Base-by-base conservation (phyloP, 2,797 vertebrate species). In the Sebastes vulpes region DNA sequence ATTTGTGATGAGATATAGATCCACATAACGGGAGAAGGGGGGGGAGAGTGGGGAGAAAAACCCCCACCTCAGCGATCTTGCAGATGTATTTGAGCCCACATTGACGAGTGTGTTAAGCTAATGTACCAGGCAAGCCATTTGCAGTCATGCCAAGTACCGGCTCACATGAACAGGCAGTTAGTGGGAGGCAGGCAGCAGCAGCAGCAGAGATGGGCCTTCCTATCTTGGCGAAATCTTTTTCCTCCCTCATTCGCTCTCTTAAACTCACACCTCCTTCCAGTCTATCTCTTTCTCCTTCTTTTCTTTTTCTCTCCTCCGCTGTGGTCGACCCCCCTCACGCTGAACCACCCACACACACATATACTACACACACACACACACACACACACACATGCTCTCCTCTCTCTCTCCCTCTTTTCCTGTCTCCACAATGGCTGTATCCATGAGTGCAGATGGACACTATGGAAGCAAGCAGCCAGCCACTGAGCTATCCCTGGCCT, bases 131-230 rank as follows among this genome's bases (percentile, higher is more conserved):
- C 80, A 50, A 89, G 83, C 80, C 92, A 90, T 91, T 91, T 92
- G 91, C 92, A 93, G 93, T 88, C 92, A 87, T 87, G 92, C 93
- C 92, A 93, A 92, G 88, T 89, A 75, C 12, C 73, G 75, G 87
- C 86, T 92, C 90, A 84, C 87, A 85, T 80, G 91, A 91, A 90
- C 91, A 92, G 77, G 88, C 92, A 93, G 89, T 86, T 83, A 82
- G 90, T 93, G 88, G 92, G 93, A 93, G 90, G 93, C 90, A 88
- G 85, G 73, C 82, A 72, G 75, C 54, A 72, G 75, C 54, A 87
- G 86, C 89, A 86, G 84, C 81, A 83, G 87, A 87, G 76, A 90
- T 70, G 79, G 86, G 83, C 90, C 92, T 90, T 90, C 77, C 89
- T 89, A 86, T 90, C 86, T 83, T 87, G 65, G 89, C 83, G 67